Percentiles rank a stretch among this genome's conserved stretches.
These are phyloP conservation scores for Eclectus roratus DNA, from an alignment of 2,113 vertebrate species.

Conservation along the genomic window DNA sequence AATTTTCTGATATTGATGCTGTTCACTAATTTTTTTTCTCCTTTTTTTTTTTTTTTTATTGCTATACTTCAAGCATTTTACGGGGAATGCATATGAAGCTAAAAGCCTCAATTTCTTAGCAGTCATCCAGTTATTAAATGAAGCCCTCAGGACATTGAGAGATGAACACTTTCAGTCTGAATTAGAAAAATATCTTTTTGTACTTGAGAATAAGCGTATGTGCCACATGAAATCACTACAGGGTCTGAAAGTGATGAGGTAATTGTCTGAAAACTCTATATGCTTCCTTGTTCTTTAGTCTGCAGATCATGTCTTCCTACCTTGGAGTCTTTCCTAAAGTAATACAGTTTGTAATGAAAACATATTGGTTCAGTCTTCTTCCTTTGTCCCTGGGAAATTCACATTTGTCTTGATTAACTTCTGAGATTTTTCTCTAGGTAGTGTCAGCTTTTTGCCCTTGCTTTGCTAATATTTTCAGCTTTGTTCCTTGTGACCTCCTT, in stretches of 20 bases:
- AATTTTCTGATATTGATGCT: background rate
- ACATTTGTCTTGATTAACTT: background rate
- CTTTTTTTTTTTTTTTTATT: background rate
- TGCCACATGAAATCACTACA: conserved; percentile 53
- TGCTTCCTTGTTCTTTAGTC: background rate
- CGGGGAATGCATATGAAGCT: conserved; percentile 80
- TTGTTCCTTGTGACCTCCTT: background rate
- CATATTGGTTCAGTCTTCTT: background rate
- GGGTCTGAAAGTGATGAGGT: conserved; percentile 75
- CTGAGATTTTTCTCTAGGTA: background rate
- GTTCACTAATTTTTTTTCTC: background rate
- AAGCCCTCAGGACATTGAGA: conserved; percentile 74
- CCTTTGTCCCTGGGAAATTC: background rate
- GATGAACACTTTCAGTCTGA: conserved; percentile 51
- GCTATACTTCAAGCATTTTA: conserved; percentile 47
- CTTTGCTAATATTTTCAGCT: background rate
- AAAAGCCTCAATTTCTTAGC: conserved; percentile 82
- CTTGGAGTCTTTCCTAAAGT: background rate
- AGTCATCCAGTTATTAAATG: conserved; percentile 83
- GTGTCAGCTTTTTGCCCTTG: background rate
- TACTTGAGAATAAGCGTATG: conserved; percentile 60
- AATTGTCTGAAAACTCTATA: background rate
- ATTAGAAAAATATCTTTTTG: conserved; percentile 5
- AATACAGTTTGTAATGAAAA: background rate
- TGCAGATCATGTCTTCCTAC: background rate